Conservation (phyloP, 2,113 vertebrate species). For the Eulemur macaco region DNA sequence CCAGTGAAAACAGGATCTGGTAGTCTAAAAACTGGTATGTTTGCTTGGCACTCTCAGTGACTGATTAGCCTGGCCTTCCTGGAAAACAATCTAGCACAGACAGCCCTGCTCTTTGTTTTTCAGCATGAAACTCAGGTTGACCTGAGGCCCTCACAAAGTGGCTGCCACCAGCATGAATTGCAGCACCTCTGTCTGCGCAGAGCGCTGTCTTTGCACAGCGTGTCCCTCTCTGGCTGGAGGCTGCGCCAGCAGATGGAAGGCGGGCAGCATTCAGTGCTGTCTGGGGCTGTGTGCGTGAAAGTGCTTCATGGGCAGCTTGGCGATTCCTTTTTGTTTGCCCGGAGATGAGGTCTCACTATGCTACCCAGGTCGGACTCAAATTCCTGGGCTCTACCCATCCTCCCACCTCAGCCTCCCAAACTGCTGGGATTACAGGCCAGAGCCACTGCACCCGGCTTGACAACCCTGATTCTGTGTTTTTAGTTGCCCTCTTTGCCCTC, state of each 20-base stretch:
- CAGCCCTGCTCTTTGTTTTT: not conserved
- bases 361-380: too few species aligned
- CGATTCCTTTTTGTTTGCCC: too few species aligned
- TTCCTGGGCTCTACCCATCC: too few species aligned
- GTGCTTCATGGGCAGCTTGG: not conserved
- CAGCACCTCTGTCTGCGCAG: too few species aligned
- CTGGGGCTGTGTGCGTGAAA: not conserved
- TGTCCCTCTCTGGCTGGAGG: not conserved
- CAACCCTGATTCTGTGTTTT: not conserved
- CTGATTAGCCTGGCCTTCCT: not conserved
- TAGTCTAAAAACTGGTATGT: not conserved
- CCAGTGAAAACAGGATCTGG: not conserved
- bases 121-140: not conserved
- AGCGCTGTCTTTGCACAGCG: not conserved
- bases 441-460: too few species aligned
- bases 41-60: not conserved
- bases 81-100: not conserved
- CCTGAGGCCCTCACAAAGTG: not conserved
- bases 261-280: too few species aligned
- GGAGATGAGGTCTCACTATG: too few species aligned
- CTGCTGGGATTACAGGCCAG: too few species aligned
- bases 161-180: not conserved
- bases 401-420: too few species aligned
- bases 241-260: not conserved
- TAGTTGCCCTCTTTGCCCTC: not conserved